Base-by-base conservation (phyloP, 1,140 invertebrate species). In the Triops longicaudatus region DNA sequence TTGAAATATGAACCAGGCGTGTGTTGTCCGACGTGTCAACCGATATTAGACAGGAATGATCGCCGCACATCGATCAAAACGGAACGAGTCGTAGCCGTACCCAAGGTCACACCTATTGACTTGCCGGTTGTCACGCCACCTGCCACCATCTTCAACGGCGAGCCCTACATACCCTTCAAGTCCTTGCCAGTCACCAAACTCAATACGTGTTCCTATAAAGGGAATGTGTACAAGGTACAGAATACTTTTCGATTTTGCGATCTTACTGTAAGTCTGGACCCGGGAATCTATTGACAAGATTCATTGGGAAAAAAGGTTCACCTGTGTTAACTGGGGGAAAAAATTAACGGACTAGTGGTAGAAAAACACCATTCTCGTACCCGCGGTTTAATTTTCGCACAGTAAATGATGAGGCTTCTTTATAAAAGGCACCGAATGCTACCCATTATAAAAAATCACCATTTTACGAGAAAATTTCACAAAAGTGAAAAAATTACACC, bases 1-100 rank as follows among this genome's bases (percentile, higher is more conserved):
- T 90, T 92, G 81, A 87, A 89, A 43, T 87, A 85, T 9, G 81
- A 84, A 1, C 87, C 87, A 0, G 90, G 89, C 10, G 88, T 89
- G 76, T 96, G 95, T 81, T 97, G 94, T 83, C 90, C 91, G n/a
- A 80, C 80, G 12, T 86, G 85, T 81, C 78, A 74, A 77, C n/a
- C 26, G 31, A 37, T 77, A 77, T 31, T 42, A 73, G 72, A 76
- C 31, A n/a, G 72, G 26, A 37, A 77, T 37, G 41, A 41, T 37
- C n/a, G 31, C 17, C 41, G 41, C 26, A 78, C 79, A 72, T 72
- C 41, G 26, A 43, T 78, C 12, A 80, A 77, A 71, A 76, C 27
- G 71, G 76, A 72, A 79, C 11, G 27, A 63, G 17, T 37, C 31
- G 31, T 63, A 14, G 50, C 2, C 50, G 22, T 22, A 17, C 6